Evolutionary conservation across 2,888 invertebrate species (phyloP).

Genomic region (Parasteatoda lunata): DNA sequence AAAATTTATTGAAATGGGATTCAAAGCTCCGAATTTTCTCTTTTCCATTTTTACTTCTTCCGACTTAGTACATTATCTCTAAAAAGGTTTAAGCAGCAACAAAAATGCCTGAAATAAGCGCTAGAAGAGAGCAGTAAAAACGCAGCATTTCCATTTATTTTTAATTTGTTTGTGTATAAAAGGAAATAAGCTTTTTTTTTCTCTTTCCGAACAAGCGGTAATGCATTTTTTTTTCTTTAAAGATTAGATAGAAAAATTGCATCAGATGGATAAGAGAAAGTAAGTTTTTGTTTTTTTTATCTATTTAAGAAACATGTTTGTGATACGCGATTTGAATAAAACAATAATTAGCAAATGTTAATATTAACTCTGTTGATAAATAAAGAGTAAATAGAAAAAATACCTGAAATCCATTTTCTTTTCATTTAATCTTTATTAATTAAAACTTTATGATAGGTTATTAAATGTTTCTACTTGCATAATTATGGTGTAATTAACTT

Average conservation of each 20-base stretch:
- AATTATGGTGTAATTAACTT: too few species aligned
- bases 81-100: constrained; percentile 12
- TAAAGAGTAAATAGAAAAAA: too few species aligned
- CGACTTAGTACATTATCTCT: constrained; percentile 16
- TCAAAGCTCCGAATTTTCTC: constrained; percentile 17
- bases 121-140: background rate
- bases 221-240: background rate
- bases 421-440: too few species aligned
- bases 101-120: background rate
- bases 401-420: too few species aligned
- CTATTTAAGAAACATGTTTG: too few species aligned
- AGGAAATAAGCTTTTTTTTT: background rate
- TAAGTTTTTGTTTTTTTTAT: background rate
- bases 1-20: constrained; percentile 63
- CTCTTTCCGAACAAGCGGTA: background rate
- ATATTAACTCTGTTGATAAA: too few species aligned
- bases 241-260: background rate
- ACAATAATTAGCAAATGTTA: too few species aligned
- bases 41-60: constrained; percentile 1
- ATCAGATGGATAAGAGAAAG: background rate
- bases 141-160: constrained; percentile 33
- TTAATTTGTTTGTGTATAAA: constrained; percentile 31
- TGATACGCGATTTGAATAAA: too few species aligned
- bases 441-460: too few species aligned
- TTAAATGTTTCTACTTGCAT: too few species aligned